Percentiles rank a stretch among this genome's conserved stretches.
Conservation (phyloP, 2,888 invertebrate genomes). For the Aspidiotus destructor region DNA sequence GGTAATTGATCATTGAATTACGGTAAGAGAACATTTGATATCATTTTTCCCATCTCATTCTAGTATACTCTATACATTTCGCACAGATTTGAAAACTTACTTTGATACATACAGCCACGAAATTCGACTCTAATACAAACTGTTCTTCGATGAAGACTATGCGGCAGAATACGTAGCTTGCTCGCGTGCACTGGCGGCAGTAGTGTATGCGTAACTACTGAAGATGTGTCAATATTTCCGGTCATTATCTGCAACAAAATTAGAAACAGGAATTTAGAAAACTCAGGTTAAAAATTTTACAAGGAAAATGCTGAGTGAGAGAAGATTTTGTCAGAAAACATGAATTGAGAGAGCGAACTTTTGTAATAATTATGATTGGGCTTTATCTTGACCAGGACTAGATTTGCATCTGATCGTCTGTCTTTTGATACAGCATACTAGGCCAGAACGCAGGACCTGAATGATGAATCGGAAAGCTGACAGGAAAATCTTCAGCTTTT, state of each 20-base stretch:
- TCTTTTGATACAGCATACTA: too few relatives aligned
- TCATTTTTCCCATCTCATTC: too few relatives aligned
- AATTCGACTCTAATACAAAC: slow-evolving; percentile 67
- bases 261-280: slow-evolving; percentile 38
- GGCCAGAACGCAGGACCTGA: too few relatives aligned
- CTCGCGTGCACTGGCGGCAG: slow-evolving; percentile 62
- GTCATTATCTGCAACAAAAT: slow-evolving; percentile 51
- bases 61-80: too few relatives aligned
- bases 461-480: too few relatives aligned
- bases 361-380: background rate
- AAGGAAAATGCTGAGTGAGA: background rate
- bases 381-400: too few relatives aligned
- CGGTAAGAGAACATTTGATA: too few relatives aligned
- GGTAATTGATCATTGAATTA: too few relatives aligned
- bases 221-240: slow-evolving; percentile 64
- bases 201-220: slow-evolving; percentile 55
- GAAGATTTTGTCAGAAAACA: background rate
- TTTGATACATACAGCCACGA: slow-evolving; percentile 59
- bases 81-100: slow-evolving; percentile 43
- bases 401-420: too few relatives aligned
- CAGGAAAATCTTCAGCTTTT: too few relatives aligned
- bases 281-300: background rate
- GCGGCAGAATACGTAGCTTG: slow-evolving; percentile 60
- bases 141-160: slow-evolving; percentile 58
- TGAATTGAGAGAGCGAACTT: background rate